A percentile compares a stretch with the other conserved stretches of the same genome.
These are phyloP conservation scores for Phrynocephalus guinanensis DNA, from an alignment of 2,797 vertebrate genomes.

Conservation along the genomic window DNA sequence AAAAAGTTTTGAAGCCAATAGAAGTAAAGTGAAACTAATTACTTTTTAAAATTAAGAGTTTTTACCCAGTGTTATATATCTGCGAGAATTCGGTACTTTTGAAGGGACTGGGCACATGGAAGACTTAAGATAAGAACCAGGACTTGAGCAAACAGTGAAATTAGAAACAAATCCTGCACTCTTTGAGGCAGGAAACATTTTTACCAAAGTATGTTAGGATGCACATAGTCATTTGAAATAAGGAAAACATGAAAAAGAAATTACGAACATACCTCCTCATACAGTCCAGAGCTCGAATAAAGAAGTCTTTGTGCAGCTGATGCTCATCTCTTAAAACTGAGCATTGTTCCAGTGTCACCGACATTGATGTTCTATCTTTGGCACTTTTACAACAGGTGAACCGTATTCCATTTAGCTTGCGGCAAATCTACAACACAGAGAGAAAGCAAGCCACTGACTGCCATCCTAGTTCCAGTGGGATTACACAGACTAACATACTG, in stretches of 20 bases:
- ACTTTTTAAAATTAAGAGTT: conserved; percentile 12
- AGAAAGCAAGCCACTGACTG: fast-evolving
- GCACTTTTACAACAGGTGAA: conserved; percentile 99
- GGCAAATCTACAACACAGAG: conserved; percentile 88
- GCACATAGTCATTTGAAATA: fast-evolving
- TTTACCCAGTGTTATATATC: conserved; percentile 5
- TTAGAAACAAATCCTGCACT: not conserved
- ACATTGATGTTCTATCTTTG: conserved; percentile 99
- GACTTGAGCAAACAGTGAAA: not conserved
- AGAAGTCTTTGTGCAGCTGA: conserved; percentile 95
- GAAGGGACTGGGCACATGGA: not conserved
- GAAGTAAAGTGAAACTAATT: conserved; percentile 25
- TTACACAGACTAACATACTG: fast-evolving
- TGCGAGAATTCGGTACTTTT: not conserved
- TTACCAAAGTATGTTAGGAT: fast-evolving
- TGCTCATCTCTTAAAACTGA: conserved; percentile 94
- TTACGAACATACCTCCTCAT: conserved; percentile 90
- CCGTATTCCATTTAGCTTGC: conserved; percentile 94
- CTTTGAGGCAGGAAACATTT: not conserved
- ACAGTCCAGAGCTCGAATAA: conserved; percentile 93
- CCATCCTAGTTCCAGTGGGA: not conserved
- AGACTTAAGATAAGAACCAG: not conserved
- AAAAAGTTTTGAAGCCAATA: not conserved
- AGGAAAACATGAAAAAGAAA: not conserved
- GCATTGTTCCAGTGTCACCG: conserved; percentile 96